Evolutionary conservation across 2,797 vertebrate species (phyloP), one percentile per base, ranked within the genome.

Genomic region (Avahi laniger): DNA sequence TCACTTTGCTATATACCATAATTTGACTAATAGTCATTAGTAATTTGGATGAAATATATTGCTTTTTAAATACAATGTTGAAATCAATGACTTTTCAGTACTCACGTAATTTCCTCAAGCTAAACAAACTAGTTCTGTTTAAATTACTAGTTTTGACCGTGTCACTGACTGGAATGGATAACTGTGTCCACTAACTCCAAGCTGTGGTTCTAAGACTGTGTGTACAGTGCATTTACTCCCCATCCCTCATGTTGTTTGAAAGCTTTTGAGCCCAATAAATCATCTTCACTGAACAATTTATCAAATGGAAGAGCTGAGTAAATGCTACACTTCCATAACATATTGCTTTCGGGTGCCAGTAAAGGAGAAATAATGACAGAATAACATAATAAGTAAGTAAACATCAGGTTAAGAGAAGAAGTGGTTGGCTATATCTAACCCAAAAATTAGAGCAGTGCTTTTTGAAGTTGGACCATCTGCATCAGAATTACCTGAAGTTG

Each of bases 111-210:
- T 94, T 97, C 54, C 81, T 95, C 17, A 78, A 84, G 52, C 38
- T 92, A 73, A 80, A 90, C 28, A 93, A 83, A 92, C 70, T 89
- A 76, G 20, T 95, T 95, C 94, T 96, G 78, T 61, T 96, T 97
- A 91, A 93, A 89, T 84, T 54, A 63, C 86, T 80, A 38, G n/a
- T 91, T 95, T 70, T 89, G 2, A 52, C 76, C 26, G 14, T 94
- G n/a, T 89, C 57, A 38, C 41, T 67, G 12, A 69, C 22, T 76
- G 18, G 7, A 76, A 91, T 76, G 30, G 22, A 59, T 61, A 73
- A 91, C 41, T 57, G 8, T 63, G 14, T 24, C 54, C 57, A 80
- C 61, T 79, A 89, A 82, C 41, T 95, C n/a, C 33, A 65, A 61
- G 22, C 11, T 91, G 24, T 57, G 50, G 59, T 52, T 94, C 79